Evolutionary conservation across 2,113 vertebrate species (phyloP).

Genomic region (Rhegmatorhina hoffmannsi): DNA sequence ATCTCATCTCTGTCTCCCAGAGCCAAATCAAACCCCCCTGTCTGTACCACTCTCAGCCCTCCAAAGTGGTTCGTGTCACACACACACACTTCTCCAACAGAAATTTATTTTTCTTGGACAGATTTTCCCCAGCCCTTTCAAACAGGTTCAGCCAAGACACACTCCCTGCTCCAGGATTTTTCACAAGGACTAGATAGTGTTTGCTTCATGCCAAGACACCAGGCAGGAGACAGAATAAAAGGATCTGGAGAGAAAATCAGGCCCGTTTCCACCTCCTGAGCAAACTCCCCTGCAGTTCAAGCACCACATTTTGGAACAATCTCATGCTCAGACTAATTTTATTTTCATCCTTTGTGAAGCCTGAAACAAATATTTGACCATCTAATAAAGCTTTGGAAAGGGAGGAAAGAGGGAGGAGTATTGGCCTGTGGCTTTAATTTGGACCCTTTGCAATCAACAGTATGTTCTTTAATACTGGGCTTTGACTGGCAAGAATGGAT

Average conservation of each 20-base stretch:
- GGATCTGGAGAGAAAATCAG: not conserved
- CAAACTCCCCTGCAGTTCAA: not conserved
- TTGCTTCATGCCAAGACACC: not conserved
- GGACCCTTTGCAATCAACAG: not conserved
- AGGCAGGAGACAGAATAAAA: not conserved
- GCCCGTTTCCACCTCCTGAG: not conserved
- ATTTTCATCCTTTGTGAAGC: not conserved
- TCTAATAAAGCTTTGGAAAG: not conserved
- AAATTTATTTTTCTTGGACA: conserved; percentile 15
- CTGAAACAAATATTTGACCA: not conserved
- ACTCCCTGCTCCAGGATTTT: not conserved
- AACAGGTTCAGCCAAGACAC: conserved; percentile 31
- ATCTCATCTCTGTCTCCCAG: not conserved
- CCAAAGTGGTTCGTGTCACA: not conserved
- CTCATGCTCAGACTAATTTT: not conserved
- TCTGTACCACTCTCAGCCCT: not conserved
- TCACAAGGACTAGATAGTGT: not conserved
- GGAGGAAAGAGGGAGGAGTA: not conserved
- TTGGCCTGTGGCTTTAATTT: not conserved
- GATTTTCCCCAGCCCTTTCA: not conserved
- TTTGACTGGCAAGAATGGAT: not conserved
- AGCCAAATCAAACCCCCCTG: not conserved
- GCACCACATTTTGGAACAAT: not conserved
- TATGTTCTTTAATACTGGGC: not conserved
- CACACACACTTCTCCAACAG: not conserved